Evolutionary conservation across 2,113 vertebrate species (phyloP), one percentile per base, ranked within the genome.

Genomic region (Chunga burmeisteri): DNA sequence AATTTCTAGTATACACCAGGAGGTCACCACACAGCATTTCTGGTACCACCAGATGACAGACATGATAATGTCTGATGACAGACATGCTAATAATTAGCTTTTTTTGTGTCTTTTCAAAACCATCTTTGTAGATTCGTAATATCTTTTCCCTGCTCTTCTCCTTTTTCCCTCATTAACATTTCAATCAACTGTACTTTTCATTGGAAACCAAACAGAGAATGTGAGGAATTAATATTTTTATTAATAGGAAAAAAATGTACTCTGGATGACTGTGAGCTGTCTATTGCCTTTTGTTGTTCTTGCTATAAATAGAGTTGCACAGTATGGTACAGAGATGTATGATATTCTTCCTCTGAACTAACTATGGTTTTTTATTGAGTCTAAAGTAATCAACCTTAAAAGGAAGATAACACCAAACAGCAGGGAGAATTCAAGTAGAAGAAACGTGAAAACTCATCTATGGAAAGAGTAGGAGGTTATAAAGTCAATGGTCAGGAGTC

Each of bases 151-250:
- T 94, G 52, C 61, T 94, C 17, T 17, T 91, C 38, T 90, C 19
- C 59, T 83, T 90, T 92, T 86, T 3, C n/a, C 10, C 13, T 96
- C 65, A 94, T 95, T 94, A 95, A 16, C 88, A 86, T 95, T 97
- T 96, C 88, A 91, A 91, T 89, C 88, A 94, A 81, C n/a, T 66
- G 42, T 62, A 86, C 63, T 70, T 92, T 95, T 80, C 50, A 59
- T n/a, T 92, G 59, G 58, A 86, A 92, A 72, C 50, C 75, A 84
- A 92, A 81, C 55, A 58, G 50, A 90, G 68, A 90, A 92, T 83
- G 12, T 81, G 34, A 11, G 12, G 19, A 78, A 94, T 91, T 91
- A 88, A 70, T 81, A 81, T 59, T 92, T 92, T 91, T 89, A 86
- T 86, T 86, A 92, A 94, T 63, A 78, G 63, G n/a, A 50, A 82